Conservation (phyloP, 2,797 vertebrate genomes). For the Sebastes hubbsi region DNA sequence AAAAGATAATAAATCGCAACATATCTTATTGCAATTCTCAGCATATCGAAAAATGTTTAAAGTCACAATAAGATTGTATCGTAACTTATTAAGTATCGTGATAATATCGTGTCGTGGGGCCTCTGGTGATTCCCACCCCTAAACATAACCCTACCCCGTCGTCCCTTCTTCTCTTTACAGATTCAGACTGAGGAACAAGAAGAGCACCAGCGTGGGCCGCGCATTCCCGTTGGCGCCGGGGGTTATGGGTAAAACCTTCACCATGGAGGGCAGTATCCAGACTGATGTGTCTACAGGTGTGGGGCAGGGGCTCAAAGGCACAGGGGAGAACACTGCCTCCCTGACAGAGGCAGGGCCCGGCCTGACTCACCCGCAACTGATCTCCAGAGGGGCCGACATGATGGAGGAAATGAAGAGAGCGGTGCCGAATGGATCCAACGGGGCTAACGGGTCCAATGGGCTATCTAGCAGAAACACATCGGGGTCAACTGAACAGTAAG, state of each 20-base stretch:
- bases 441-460: constrained; percentile 79
- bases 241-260: constrained; percentile 85
- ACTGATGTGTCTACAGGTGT: constrained; percentile 69
- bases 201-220: constrained; percentile 87
- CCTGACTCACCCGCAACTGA: constrained; percentile 85
- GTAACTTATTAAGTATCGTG: too few species aligned
- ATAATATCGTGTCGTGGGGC: too few species aligned
- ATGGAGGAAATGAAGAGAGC: constrained; percentile 88
- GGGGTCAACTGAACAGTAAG: constrained; percentile 77
- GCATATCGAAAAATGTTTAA: too few species aligned
- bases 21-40: too few species aligned
- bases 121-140: too few species aligned
- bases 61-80: too few species aligned
- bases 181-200: constrained; percentile 95
- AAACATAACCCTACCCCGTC: neutral
- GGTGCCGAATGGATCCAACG: constrained; percentile 81
- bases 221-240: constrained; percentile 83
- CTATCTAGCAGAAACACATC: constrained; percentile 65
- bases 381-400: constrained; percentile 87
- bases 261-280: constrained; percentile 77
- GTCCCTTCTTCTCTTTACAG: constrained; percentile 63
- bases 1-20: too few species aligned
- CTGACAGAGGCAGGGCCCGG: constrained; percentile 78
- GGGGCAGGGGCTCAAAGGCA: constrained; percentile 78
- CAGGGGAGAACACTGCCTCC: constrained; percentile 71